phyloP scores from a whole-genome alignment of 2,888 invertebrate genomes.

The Strigamia transsilvanica region DNA sequence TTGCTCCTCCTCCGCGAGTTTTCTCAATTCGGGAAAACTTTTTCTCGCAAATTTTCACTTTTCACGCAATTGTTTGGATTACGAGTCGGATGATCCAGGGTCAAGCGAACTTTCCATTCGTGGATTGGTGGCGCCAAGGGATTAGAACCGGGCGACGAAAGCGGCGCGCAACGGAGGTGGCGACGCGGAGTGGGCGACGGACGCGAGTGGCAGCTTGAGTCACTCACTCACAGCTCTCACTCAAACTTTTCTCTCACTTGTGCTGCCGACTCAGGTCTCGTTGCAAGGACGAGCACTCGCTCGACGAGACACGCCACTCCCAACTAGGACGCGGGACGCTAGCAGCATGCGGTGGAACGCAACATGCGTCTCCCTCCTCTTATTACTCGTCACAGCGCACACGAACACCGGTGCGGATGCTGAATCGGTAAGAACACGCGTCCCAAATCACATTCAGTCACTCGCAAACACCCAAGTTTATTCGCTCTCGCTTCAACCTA shows the following conservation, averaged over 20 bases:
- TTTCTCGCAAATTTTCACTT: not conserved
- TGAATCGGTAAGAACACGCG: slow-evolving; percentile 8
- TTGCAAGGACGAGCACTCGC: not conserved
- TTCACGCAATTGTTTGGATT: not conserved
- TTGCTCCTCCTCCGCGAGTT: not conserved
- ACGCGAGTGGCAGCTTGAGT: slow-evolving; percentile 3
- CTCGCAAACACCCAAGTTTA: not conserved
- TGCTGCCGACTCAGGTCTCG: slow-evolving; percentile 8
- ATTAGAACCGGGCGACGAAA: not conserved
- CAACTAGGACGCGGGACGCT: slow-evolving; percentile 8
- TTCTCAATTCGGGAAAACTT: not conserved
- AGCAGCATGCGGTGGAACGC: slow-evolving; percentile 8
- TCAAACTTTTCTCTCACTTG: not conserved
- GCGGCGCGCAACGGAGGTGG: not conserved
- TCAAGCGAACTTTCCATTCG: not conserved
- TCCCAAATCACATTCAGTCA: not conserved
- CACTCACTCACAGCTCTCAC: slow-evolving; percentile 3
- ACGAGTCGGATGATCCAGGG: not conserved
- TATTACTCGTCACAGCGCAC: slow-evolving; percentile 2
- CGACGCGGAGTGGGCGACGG: slow-evolving; percentile 8
- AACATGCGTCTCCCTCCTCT: not conserved
- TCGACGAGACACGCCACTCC: slow-evolving; percentile 8
- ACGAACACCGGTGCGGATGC: slow-evolving; percentile 3
- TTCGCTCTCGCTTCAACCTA: not conserved
- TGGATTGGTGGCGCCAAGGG: slow-evolving; percentile 8